phyloP scores from a whole-genome alignment of 2,797 vertebrate species.

The Tapera naevia region DNA sequence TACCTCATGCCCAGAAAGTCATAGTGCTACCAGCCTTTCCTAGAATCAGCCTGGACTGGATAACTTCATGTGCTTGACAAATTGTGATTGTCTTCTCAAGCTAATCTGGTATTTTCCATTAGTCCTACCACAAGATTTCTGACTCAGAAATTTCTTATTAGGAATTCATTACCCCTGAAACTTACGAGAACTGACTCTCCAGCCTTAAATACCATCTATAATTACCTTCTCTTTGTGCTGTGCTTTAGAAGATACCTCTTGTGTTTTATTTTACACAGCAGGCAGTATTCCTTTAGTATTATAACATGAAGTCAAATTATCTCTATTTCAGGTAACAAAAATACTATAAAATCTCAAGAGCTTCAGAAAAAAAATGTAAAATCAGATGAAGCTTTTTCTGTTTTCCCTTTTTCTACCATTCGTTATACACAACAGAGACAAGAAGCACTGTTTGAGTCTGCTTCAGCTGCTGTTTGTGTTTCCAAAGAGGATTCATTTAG shows the following conservation, averaged over 20 bases:
- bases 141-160: background rate
- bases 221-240: conserved; percentile 6
- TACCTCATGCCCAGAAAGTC: background rate
- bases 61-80: background rate
- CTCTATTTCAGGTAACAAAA: background rate
- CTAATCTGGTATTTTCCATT: background rate
- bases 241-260: background rate
- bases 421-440: background rate
- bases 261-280: background rate
- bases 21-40: background rate
- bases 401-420: background rate
- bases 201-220: background rate
- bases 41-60: background rate
- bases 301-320: background rate
- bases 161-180: conserved; percentile 2
- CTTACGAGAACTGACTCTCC: background rate
- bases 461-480: background rate
- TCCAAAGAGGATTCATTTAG: background rate
- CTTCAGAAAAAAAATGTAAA: background rate
- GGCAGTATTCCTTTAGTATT: background rate
- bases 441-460: background rate
- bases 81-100: background rate
- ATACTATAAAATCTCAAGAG: background rate
- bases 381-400: background rate
- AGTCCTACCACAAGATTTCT: background rate